These are phyloP conservation scores for Campoplex capitator DNA, from an alignment of 2,888 invertebrate species.

Conservation along the genomic window DNA sequence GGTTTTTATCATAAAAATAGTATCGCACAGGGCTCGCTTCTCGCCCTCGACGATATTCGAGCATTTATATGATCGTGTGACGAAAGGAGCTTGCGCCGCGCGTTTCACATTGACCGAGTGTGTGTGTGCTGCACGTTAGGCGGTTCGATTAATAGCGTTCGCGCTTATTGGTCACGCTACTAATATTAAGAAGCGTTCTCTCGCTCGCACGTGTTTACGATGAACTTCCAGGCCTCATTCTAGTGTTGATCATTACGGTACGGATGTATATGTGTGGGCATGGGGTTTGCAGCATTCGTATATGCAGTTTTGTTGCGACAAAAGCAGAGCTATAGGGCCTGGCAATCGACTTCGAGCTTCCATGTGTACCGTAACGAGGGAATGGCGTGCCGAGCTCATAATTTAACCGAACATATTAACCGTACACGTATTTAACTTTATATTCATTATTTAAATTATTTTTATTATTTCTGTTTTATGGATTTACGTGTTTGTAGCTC, in stretches of 20 bases:
- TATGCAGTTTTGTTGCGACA: constrained; percentile 31
- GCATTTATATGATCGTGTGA: constrained; percentile 50
- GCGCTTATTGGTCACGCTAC: constrained; percentile 84
- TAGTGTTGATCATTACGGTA: constrained; percentile 16
- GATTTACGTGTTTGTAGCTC: background rate
- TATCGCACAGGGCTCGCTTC: constrained; percentile 17
- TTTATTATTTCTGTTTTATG: background rate
- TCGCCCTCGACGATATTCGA: constrained; percentile 13
- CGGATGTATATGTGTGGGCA: constrained; percentile 18
- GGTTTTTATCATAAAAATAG: constrained; percentile 12
- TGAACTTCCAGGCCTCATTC: constrained; percentile 61
- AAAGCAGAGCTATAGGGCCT: constrained; percentile 42
- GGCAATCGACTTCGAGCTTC: constrained; percentile 40
- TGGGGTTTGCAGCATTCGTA: background rate
- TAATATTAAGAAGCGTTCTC: constrained; percentile 84
- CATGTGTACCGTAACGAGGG: constrained; percentile 81
- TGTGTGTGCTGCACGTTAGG: constrained; percentile 74
- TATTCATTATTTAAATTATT: background rate
- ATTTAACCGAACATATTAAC: constrained; percentile 78
- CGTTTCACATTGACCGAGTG: constrained; percentile 40
- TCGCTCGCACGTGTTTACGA: constrained; percentile 82
- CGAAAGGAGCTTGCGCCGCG: constrained; percentile 42
- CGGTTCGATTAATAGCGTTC: constrained; percentile 84
- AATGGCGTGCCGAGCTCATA: constrained; percentile 83
- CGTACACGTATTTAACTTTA: constrained; percentile 1